These are phyloP conservation scores for Todiramphus saurophagus DNA, from an alignment of 2,113 vertebrate species.

Conservation along the genomic window DNA sequence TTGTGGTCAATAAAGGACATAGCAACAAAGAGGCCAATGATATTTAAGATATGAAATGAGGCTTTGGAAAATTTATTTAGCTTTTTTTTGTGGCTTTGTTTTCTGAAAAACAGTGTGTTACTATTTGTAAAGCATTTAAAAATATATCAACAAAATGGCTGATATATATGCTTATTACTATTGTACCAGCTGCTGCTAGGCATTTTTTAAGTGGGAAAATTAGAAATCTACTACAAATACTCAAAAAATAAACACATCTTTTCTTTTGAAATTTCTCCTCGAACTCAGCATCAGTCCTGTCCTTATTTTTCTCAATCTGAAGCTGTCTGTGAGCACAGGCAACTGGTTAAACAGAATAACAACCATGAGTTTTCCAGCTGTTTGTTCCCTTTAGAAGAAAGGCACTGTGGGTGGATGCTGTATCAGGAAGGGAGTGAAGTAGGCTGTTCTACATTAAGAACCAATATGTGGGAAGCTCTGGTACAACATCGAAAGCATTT, in stretches of 20 bases:
- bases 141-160: neutral
- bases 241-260: neutral
- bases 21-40: neutral
- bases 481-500: neutral
- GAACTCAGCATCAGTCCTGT: neutral
- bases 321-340: neutral
- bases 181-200: neutral
- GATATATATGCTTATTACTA: neutral
- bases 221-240: neutral
- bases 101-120: neutral
- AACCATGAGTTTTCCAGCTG: slow-evolving; percentile 21
- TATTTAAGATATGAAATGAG: neutral
- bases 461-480: neutral
- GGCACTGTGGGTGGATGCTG: neutral
- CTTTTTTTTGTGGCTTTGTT: neutral
- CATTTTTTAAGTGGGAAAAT: neutral
- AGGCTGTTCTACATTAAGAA: neutral
- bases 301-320: neutral
- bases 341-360: neutral
- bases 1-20: neutral
- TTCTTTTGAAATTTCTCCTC: neutral
- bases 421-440: neutral
- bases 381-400: slow-evolving; percentile 9
- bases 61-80: neutral
- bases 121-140: neutral